These are phyloP conservation scores for Nettapus auritus DNA, from an alignment of 2,113 vertebrate genomes.

Conservation along the genomic window DNA sequence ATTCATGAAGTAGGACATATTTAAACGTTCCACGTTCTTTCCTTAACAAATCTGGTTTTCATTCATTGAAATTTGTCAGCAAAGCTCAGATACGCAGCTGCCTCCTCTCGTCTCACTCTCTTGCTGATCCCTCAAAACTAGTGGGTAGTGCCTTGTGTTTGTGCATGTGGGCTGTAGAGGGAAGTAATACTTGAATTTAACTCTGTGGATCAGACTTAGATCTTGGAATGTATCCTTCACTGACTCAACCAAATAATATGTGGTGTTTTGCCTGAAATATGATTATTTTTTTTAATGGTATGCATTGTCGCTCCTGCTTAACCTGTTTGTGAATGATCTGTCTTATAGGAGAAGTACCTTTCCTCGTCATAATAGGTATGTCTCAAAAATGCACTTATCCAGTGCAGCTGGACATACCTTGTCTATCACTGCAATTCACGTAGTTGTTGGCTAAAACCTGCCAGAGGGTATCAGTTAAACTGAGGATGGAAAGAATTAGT, in stretches of 20 bases:
- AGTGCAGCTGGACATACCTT: conserved; percentile 64
- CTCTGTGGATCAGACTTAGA: conserved; percentile 28
- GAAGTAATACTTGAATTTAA: conserved; percentile 20
- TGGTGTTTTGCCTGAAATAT: conserved; percentile 50
- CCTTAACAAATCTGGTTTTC: not conserved
- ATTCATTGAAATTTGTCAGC: not conserved
- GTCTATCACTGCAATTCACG: not conserved
- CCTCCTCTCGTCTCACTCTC: conserved; percentile 53
- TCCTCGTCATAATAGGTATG: conserved; percentile 67
- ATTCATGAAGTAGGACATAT: not conserved
- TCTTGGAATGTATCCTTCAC: conserved; percentile 49
- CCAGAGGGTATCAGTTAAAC: not conserved
- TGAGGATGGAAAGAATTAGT: not conserved
- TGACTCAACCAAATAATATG: conserved; percentile 6
- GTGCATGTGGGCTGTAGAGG: conserved; percentile 59
- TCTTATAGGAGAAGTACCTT: conserved; percentile 71
- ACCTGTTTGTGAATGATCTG: conserved; percentile 73
- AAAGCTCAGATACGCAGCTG: not conserved
- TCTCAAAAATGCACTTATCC: conserved; percentile 48
- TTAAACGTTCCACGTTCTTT: rapidly evolving
- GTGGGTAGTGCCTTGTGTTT: conserved; percentile 59
- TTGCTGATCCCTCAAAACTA: not conserved
- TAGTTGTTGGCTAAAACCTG: not conserved
- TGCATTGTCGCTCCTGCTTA: conserved; percentile 64
- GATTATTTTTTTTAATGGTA: not conserved